Conservation (phyloP, 37 sponge, comb jelly and placozoan genomes). For the Oopsacas minuta region DNA sequence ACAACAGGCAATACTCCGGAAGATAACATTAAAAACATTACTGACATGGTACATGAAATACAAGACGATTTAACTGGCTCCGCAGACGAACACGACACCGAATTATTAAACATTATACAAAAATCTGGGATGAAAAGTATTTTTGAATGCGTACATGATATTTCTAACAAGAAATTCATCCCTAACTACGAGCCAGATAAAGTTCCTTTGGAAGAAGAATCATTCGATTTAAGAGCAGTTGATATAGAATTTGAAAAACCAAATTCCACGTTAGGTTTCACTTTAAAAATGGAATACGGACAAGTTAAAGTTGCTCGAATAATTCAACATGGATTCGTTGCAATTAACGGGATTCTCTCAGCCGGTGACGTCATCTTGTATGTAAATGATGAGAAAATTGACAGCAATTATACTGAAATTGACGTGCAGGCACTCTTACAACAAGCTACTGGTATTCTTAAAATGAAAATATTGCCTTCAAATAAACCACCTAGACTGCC, state of each 20-base stretch:
- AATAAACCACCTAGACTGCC: background rate
- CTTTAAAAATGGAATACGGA: background rate
- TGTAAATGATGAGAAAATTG: background rate
- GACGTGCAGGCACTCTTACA: background rate
- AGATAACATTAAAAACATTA: background rate
- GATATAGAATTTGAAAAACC: conserved; percentile 11
- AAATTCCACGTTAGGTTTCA: background rate
- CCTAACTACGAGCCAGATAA: background rate
- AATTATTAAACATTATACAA: background rate
- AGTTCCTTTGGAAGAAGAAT: background rate
- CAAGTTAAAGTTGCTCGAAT: conserved; percentile 6
- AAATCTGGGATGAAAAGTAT: background rate
- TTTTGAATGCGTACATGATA: background rate
- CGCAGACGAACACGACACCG: background rate
- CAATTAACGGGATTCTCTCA: background rate
- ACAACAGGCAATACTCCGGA: background rate
- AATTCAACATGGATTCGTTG: background rate
- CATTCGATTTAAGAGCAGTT: background rate
- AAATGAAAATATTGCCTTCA: background rate
- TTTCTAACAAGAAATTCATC: background rate
- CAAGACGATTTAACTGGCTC: background rate
- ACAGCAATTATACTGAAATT: background rate
- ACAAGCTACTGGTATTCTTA: background rate
- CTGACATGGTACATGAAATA: background rate
- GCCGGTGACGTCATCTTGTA: background rate